Percentiles rank a stretch among this genome's conserved stretches.
Conservation (phyloP, 2,113 vertebrate genomes). For the Willisornis vidua region DNA sequence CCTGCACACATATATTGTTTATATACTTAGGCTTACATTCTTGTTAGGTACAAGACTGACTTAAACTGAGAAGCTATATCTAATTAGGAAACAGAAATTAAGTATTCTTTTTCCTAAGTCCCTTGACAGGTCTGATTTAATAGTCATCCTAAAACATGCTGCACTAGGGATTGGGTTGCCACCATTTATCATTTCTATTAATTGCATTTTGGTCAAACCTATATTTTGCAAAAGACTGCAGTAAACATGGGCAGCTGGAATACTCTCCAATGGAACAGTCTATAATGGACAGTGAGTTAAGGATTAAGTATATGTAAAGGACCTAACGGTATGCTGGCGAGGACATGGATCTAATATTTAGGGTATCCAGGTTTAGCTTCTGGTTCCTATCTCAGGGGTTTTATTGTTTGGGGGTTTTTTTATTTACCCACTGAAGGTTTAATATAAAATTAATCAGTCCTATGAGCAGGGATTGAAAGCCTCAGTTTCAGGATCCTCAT, state of each 20-base stretch:
- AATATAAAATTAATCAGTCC: background rate
- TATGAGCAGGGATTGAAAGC: background rate
- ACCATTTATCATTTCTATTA: background rate
- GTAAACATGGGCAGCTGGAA: background rate
- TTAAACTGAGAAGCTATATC: constrained; percentile 2
- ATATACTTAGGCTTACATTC: background rate
- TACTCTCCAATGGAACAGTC: background rate
- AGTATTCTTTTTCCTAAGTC: background rate
- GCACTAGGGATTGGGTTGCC: background rate
- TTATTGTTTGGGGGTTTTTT: background rate
- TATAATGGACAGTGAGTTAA: background rate
- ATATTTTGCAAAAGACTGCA: background rate
- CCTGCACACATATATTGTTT: background rate
- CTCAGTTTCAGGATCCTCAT: background rate
- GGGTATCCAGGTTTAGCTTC: background rate
- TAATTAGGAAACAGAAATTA: constrained; percentile 28
- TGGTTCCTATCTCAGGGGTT: background rate
- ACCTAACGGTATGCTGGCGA: background rate
- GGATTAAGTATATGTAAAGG: background rate
- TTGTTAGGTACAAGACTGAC: background rate
- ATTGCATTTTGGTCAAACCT: background rate
- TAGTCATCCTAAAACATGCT: background rate
- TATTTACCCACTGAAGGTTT: background rate
- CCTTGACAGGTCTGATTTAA: constrained; percentile 12
- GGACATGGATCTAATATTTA: background rate